Percentiles rank a stretch among this genome's conserved stretches.
These are phyloP conservation scores for Aix galericulata DNA, from an alignment of 2,113 vertebrate genomes.

Conservation along the genomic window DNA sequence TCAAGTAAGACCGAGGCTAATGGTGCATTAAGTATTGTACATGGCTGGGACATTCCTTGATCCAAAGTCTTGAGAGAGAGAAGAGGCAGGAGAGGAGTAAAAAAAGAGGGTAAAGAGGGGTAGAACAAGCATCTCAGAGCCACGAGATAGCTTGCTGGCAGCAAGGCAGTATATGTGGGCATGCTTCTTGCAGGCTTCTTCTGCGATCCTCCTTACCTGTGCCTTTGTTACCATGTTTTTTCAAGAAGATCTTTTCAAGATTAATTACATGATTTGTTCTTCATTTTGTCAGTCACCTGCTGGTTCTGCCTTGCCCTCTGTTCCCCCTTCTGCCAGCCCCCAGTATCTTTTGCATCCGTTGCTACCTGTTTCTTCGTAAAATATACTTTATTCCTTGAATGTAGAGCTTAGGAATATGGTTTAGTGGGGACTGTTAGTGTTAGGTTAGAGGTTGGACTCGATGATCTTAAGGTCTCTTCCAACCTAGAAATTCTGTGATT, in stretches of 20 bases:
- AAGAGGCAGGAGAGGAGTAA: neutral
- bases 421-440: too few relatives aligned
- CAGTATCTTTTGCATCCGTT: neutral
- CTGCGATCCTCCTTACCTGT: neutral
- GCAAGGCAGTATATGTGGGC: neutral
- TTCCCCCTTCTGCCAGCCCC: neutral
- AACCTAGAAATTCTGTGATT: too few relatives aligned
- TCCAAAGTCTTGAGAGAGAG: neutral
- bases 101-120: neutral
- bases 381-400: neutral
- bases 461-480: too few relatives aligned
- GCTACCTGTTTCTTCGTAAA: neutral
- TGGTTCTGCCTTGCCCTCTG: neutral
- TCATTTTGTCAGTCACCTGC: neutral
- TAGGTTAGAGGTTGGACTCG: too few relatives aligned
- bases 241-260: neutral
- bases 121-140: neutral
- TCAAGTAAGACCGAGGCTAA: neutral
- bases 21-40: neutral
- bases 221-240: neutral
- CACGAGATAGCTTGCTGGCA: neutral
- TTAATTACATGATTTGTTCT: neutral
- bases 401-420: too few relatives aligned
- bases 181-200: neutral
- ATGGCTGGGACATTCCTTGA: neutral